Evolutionary conservation across 2,888 invertebrate species (phyloP).

Genomic region (Elgonia sp.): DNA sequence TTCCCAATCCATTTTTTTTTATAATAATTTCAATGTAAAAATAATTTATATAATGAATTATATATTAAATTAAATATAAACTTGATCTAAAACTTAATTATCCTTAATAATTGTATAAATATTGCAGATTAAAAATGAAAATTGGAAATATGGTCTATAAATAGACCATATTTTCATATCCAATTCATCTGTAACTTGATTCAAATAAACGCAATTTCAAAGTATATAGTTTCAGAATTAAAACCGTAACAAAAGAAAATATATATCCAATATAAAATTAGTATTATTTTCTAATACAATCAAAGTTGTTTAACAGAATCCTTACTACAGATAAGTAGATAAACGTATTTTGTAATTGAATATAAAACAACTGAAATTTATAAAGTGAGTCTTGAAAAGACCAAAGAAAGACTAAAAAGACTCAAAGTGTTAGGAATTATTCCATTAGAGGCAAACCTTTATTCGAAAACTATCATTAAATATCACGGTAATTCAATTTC

Average conservation of each 20-base stretch:
- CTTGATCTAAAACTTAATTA: too few relatives aligned
- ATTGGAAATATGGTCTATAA: too few relatives aligned
- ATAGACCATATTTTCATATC: not conserved
- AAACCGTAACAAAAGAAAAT: slow-evolving; percentile 65
- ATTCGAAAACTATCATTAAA: slow-evolving; percentile 52
- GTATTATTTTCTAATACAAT: too few relatives aligned
- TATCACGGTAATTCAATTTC: slow-evolving; percentile 51
- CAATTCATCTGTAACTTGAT: slow-evolving; percentile 36
- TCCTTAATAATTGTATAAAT: too few relatives aligned
- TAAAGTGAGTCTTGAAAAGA: too few relatives aligned
- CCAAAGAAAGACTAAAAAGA: not conserved
- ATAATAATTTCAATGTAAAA: not conserved
- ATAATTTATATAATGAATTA: too few relatives aligned
- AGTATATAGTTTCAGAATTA: slow-evolving; percentile 68
- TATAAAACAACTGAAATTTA: too few relatives aligned
- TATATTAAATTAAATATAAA: too few relatives aligned
- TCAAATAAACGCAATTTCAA: slow-evolving; percentile 66
- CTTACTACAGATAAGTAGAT: too few relatives aligned
- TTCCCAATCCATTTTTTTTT: not conserved
- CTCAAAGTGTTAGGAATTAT: not conserved
- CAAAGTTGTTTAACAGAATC: too few relatives aligned
- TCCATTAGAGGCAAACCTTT: slow-evolving; percentile 15
- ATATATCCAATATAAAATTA: slow-evolving; percentile 67
- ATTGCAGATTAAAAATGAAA: too few relatives aligned
- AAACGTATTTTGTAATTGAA: too few relatives aligned